Evolutionary conservation across 2,888 invertebrate genomes (phyloP), one percentile per base, ranked within the genome.

Genomic region (Adineta ricciae): DNA sequence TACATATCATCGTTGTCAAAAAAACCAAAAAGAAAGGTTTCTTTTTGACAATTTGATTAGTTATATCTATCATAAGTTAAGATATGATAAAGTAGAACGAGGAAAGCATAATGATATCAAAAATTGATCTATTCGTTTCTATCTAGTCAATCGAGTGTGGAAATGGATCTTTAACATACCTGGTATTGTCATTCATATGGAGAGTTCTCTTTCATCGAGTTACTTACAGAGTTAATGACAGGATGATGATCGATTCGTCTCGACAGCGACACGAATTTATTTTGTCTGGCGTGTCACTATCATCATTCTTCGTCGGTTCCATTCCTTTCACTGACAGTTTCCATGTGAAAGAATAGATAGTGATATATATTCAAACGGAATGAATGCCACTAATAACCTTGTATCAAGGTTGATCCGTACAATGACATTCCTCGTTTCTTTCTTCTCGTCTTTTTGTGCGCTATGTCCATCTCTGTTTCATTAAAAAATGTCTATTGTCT

Each of bases 381-480:
- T 32, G 19, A 64, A 64, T 64, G 64, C 64, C 64, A 64, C 64
- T 64, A 32, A 64, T 64, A 64, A 64, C 64, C 64, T 64, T 64
- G 64, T 19, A 11, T 36, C 64, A 64, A 64, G 64, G 64, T 3
- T 64, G 32, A 32, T 7, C 64, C 64, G 32, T 27, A 64, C 64
- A 64, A 64, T 64, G 64, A 64, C 64, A 64, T 64, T 64, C 64
- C 32, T 64, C 32, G 7, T 64, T 32, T 21, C 1, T 52, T 52
- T 21, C 52, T 52, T 64, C n/a, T n/a, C n/a, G n/a, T 27, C 32
- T 64, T 36, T 5, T 14, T 64, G 14, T 64, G 64, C 32, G 3
- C 32, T 64, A 14, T 64, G 14, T 32, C 64, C 32, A 32, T 64
- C 64, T 64, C 32, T 64, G 64, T 64, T 64, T 64, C 64, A 64